These are phyloP conservation scores for Notospermus geniculatus DNA, from an alignment of 1,140 invertebrate species.

Conservation along the genomic window DNA sequence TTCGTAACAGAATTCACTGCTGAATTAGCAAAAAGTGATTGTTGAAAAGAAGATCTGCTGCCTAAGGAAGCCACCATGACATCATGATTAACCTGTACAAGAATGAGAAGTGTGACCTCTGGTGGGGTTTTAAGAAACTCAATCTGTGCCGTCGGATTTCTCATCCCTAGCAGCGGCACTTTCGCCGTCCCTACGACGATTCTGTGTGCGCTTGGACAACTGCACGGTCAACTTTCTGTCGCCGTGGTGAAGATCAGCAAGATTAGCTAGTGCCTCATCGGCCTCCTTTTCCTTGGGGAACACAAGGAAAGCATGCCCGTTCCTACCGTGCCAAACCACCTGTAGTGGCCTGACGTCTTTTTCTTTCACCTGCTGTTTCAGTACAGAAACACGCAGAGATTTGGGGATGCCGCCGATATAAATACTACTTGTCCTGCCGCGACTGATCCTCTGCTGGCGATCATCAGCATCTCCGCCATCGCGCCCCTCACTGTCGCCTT, in stretches of 20 bases:
- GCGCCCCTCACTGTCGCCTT: constrained; percentile 15
- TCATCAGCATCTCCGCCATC: constrained; percentile 20
- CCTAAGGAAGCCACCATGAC: too few relatives aligned
- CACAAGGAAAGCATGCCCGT: constrained; percentile 42
- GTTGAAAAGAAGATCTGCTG: not conserved
- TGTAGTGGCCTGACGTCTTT: constrained; percentile 40
- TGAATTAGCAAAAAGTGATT: not conserved
- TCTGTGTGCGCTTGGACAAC: constrained; percentile 22
- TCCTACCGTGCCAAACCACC: constrained; percentile 40
- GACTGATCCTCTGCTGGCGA: constrained; percentile 11
- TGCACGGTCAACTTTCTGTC: constrained; percentile 39
- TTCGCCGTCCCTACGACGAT: constrained; percentile 1
- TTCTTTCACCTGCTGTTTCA: constrained; percentile 38
- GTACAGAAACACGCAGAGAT: constrained; percentile 38
- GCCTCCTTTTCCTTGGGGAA: constrained; percentile 36
- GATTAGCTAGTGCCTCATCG: constrained; percentile 31
- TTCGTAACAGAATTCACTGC: too few relatives aligned
- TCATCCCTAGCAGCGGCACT: not conserved
- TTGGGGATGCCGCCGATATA: constrained; percentile 43
- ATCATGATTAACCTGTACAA: too few relatives aligned
- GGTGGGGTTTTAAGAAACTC: too few relatives aligned
- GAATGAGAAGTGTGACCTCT: too few relatives aligned
- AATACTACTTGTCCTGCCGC: constrained; percentile 25
- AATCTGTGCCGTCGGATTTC: not conserved
- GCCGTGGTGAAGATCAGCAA: constrained; percentile 34